Evolutionary conservation across 2,888 invertebrate species (phyloP), one percentile per base, ranked within the genome.

Genomic region (Trilocha varians): DNA sequence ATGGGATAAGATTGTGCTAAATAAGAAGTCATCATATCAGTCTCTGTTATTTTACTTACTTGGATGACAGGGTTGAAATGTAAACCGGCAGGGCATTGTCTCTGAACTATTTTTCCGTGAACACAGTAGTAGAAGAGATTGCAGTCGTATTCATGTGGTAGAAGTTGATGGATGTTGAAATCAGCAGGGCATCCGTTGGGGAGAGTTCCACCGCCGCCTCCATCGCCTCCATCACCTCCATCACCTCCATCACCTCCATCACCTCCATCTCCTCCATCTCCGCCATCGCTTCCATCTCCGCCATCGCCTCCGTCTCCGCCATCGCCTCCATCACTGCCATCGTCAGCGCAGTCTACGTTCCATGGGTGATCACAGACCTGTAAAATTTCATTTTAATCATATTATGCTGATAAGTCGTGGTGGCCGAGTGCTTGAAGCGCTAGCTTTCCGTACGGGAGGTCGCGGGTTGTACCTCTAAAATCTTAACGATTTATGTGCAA

Each of bases 311-410:
- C 52, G 9, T 35, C 44, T 9, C 36, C 46, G 1, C 41, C 45
- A n/a, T 32, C 45, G n/a, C 42, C 44, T 9, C 40, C 47, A 0
- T 38, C 44, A 1, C 41, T 44, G n/a, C 42, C 48, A 0, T 41
- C 45, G 1, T 38, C 46, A 0, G 40, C 48, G 43, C 13, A 39
- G 16, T 16, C 44, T 38, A 39, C 52, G 45, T 6, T 55, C 2
- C 34, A 17, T 0, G 64, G 62, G 59, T 60, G 62, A 37, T 68
- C 65, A 16, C 68, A 67, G 0, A 50, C 50, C 62, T 55, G 40
- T 13, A 43, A 42, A 13, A 3, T 2, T 14, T 14, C n/a, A 43
- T 25, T 18, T 18, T 8, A 4, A 18, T 18, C 18, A 18, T 18
- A n/a, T n/a, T n/a, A n/a, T 18, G 18, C 5, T 18, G 18, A 18